phyloP scores from a whole-genome alignment of 2,113 vertebrate genomes.

The Clupea harengus region DNA sequence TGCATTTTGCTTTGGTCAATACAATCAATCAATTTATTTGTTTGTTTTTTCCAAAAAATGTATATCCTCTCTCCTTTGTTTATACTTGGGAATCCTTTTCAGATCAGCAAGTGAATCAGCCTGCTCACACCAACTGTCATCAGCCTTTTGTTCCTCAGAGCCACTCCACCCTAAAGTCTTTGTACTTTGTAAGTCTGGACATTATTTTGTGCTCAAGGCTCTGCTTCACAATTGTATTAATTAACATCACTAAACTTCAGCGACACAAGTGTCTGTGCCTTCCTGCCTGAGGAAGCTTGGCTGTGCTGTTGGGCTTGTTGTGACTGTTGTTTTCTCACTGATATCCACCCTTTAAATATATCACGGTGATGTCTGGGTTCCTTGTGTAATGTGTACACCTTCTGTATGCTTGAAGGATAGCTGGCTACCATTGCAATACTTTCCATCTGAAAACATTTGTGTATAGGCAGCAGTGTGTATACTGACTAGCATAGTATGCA shows the following conservation, averaged over 20 bases:
- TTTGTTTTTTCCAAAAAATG: background rate
- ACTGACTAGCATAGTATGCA: background rate
- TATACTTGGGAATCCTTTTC: background rate
- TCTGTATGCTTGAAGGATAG: background rate
- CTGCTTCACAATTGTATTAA: conserved; percentile 14
- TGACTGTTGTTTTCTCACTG: background rate
- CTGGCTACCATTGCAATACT: background rate
- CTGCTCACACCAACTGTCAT: background rate
- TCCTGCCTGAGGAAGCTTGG: background rate
- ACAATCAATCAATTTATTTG: background rate
- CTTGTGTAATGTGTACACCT: background rate
- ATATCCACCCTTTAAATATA: background rate
- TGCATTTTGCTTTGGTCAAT: too few species aligned
- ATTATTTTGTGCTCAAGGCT: background rate
- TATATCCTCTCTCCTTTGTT: background rate
- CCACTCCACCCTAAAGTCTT: background rate
- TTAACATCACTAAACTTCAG: conserved; percentile 5
- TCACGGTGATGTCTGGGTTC: background rate
- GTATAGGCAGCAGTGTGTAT: background rate
- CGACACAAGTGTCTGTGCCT: background rate
- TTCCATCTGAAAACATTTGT: background rate
- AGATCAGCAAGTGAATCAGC: background rate
- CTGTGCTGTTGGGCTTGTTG: background rate
- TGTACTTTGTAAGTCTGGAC: background rate
- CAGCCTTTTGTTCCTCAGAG: background rate